phyloP scores from a whole-genome alignment of 2,888 invertebrate genomes.

The Drosophila recens region DNA sequence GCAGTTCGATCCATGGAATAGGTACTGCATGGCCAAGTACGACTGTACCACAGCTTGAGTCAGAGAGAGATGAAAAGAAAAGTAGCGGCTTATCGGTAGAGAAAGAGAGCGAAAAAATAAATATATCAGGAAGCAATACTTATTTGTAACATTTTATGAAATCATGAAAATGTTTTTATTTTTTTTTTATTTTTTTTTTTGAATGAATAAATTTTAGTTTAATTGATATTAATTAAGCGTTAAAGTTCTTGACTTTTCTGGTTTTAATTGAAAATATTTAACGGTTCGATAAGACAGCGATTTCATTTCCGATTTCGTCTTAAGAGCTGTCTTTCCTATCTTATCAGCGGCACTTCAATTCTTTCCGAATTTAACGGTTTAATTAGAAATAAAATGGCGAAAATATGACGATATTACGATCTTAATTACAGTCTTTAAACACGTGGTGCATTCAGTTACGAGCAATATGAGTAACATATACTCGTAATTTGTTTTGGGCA shows the following conservation, averaged over 20 bases:
- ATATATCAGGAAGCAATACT: conserved; percentile 26
- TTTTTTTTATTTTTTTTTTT: conserved; percentile 39
- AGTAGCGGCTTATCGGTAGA: background rate
- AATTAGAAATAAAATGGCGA: conserved; percentile 18
- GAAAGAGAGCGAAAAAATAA: background rate
- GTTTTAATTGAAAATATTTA: conserved; percentile 36
- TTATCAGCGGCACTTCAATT: conserved; percentile 24
- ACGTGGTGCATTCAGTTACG: conserved; percentile 1
- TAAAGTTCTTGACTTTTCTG: conserved; percentile 15
- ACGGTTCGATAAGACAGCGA: conserved; percentile 35
- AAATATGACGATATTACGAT: conserved; percentile 4
- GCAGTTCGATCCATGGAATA: conserved; percentile 58
- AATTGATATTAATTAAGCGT: conserved; percentile 51
- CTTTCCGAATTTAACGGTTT: conserved; percentile 3
- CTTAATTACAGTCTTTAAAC: conserved; percentile 2
- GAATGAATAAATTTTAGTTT: conserved; percentile 62
- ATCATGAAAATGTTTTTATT: conserved; percentile 13
- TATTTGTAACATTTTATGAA: conserved; percentile 22
- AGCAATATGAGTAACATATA: background rate
- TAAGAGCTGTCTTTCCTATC: conserved; percentile 16
- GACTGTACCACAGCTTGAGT: conserved; percentile 43
- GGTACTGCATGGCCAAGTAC: conserved; percentile 50
- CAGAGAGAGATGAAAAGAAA: background rate
- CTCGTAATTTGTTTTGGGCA: conserved; percentile 2
- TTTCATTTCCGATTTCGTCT: conserved; percentile 22